phyloP scores from a whole-genome alignment of 2,113 vertebrate genomes.

The Centropristis striata region DNA sequence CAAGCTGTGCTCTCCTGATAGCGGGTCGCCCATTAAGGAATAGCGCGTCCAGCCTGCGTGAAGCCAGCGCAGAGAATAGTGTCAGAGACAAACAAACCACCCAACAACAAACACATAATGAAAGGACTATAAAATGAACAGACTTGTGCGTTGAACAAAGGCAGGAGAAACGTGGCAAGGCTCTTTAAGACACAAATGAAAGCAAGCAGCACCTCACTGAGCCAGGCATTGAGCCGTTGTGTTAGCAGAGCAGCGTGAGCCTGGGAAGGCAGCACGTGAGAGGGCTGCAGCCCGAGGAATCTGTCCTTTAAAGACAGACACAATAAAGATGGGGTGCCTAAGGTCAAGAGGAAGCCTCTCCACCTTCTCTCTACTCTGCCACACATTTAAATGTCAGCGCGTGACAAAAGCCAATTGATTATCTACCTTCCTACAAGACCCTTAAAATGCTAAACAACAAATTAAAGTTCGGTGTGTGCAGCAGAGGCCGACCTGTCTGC shows the following conservation, averaged over 20 bases:
- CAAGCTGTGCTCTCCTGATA: slow-evolving; percentile 91
- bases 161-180: slow-evolving; percentile 55
- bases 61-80: slow-evolving; percentile 65
- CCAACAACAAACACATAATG: slow-evolving; percentile 67
- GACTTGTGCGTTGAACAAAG: slow-evolving; percentile 70
- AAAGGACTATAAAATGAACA: slow-evolving; percentile 67
- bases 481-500: slow-evolving; percentile 58
- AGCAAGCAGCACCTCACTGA: slow-evolving; percentile 59
- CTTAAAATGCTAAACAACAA: slow-evolving; percentile 85
- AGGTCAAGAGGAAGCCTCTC: slow-evolving; percentile 74
- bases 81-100: slow-evolving; percentile 68
- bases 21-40: slow-evolving; percentile 89
- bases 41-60: slow-evolving; percentile 92
- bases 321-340: slow-evolving; percentile 73
- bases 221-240: slow-evolving; percentile 49
- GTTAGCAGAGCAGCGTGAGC: slow-evolving; percentile 53
- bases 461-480: slow-evolving; percentile 79
- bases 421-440: slow-evolving; percentile 78
- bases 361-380: slow-evolving; percentile 58
- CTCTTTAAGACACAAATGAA: slow-evolving; percentile 69
- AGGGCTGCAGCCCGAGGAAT: slow-evolving; percentile 53
- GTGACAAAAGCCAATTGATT: slow-evolving; percentile 84
- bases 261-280: slow-evolving; percentile 69
- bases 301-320: slow-evolving; percentile 78
- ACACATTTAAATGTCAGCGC: slow-evolving; percentile 84